Evolutionary conservation across 2,888 invertebrate species (phyloP), one percentile per base, ranked within the genome.

Genomic region (Dolichomitus sp.): DNA sequence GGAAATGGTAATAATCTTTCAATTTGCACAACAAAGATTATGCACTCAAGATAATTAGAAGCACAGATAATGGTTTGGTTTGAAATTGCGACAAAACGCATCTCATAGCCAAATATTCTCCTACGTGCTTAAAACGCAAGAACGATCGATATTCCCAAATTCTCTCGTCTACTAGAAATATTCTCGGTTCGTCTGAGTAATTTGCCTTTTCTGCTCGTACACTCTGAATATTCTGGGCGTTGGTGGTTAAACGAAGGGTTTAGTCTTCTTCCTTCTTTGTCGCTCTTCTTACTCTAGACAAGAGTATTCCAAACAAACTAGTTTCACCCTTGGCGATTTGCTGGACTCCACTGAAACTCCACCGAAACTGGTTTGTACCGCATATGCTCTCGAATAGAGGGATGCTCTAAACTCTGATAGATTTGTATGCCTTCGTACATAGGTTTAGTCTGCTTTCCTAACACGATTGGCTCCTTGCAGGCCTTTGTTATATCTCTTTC

Each of bases 231-330:
- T 78, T 78, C 57, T 17, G 52, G 17, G n/a, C 3, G 17, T 30
- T 4, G 65, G 23, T 40, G 69, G 63, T 27, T 45, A 70, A 63
- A 69, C 69, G 37, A 65, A 48, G 48, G 19, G 40, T 66, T 42
- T 68, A 37, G 23, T 48, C 52, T 42, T 40, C 42, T 65, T 23
- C 37, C 14, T 48, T 37, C 17, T n/a, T 17, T 14, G 57, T 48
- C 33, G 19, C 52, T 54, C 42, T 54, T 45, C 12, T 54, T 45
- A 76, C 59, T 33, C 82, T 72, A 79, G 79, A 80, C 82, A 61
- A 75, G 68, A 76, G 45, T 23, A 27, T 76, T 66, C 52, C 80
- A 82, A 80, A 83, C 84, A 81, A 84, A 84, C 84, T 76, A 84
- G 83, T 83, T 83, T 85, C 76, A 78, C 79, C 76, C 75, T 74